These are phyloP conservation scores for Exaiptasia diaphana DNA, from an alignment of 64 coral and sea anemone species.

Conservation along the genomic window DNA sequence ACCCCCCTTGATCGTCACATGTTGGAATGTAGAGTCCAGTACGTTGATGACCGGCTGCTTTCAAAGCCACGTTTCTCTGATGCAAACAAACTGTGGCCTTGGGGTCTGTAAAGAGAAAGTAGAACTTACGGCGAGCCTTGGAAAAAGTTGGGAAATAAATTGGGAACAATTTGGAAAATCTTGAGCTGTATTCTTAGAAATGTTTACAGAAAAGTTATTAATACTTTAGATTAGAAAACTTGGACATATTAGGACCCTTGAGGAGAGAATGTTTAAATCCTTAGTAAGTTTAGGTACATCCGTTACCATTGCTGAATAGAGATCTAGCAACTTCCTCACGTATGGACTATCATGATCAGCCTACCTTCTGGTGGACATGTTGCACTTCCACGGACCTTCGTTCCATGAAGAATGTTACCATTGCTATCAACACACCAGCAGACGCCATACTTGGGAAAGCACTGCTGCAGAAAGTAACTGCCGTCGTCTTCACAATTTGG, in stretches of 20 bases:
- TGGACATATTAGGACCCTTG: too few relatives aligned
- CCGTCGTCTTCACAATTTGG: slow-evolving; percentile 76
- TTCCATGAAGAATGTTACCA: slow-evolving; percentile 29
- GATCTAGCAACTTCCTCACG: too few relatives aligned
- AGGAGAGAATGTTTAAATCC: too few relatives aligned
- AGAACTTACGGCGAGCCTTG: too few relatives aligned
- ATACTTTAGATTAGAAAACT: too few relatives aligned
- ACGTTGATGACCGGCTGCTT: not conserved
- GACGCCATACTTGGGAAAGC: slow-evolving; percentile 26
- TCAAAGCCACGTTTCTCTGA: not conserved
- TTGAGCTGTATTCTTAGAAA: too few relatives aligned
- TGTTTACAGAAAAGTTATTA: too few relatives aligned
- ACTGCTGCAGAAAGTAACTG: slow-evolving; percentile 59
- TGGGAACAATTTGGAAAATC: too few relatives aligned
- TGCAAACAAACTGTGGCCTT: slow-evolving; percentile 51
- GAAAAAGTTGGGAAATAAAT: too few relatives aligned
- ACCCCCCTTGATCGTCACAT: slow-evolving; percentile 65
- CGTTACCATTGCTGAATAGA: too few relatives aligned
- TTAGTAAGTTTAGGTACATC: too few relatives aligned
- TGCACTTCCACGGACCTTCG: not conserved
- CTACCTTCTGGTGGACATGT: not conserved
- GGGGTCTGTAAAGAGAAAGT: slow-evolving; percentile 26
- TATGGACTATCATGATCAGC: too few relatives aligned
- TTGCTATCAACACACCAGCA: slow-evolving; percentile 85
- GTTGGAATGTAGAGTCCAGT: slow-evolving; percentile 39